Evolutionary conservation across 1,140 invertebrate genomes (phyloP).

Genomic region (Drosophila malerkotliana): DNA sequence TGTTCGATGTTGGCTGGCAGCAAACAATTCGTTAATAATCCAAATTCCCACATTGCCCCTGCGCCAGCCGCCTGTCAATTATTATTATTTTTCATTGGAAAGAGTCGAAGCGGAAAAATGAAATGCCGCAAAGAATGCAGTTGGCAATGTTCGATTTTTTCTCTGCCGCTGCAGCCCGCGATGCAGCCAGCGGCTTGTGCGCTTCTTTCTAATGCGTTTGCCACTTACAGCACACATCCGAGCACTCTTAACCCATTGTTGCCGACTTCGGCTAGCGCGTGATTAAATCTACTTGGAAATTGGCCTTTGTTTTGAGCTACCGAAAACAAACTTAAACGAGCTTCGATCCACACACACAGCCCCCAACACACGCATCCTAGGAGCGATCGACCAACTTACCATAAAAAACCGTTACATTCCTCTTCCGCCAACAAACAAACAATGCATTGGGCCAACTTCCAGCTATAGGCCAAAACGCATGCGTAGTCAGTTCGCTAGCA

Average conservation of each 20-base stretch:
- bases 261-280: constrained; percentile 63
- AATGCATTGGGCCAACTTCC: constrained; percentile 50
- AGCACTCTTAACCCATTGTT: constrained; percentile 58
- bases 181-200: constrained; percentile 1
- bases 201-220: constrained; percentile 74
- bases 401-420: constrained; percentile 80
- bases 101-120: constrained; percentile 77
- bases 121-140: constrained; percentile 74
- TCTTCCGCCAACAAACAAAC: constrained; percentile 75
- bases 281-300: constrained; percentile 81
- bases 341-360: constrained; percentile 34
- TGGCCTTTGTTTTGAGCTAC: constrained; percentile 75
- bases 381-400: constrained; percentile 69
- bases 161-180: neutral
- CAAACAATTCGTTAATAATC: constrained; percentile 82
- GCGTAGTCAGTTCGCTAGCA: constrained; percentile 51
- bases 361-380: constrained; percentile 43
- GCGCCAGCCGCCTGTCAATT: constrained; percentile 68
- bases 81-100: constrained; percentile 83
- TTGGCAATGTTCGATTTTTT: constrained; percentile 26
- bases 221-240: constrained; percentile 50
- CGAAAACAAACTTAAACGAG: constrained; percentile 58
- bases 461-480: constrained; percentile 43
- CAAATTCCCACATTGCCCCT: constrained; percentile 78
- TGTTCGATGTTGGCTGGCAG: constrained; percentile 53